phyloP scores from a whole-genome alignment of 2,888 invertebrate genomes.

The Lordiphosa fenestrarum region DNA sequence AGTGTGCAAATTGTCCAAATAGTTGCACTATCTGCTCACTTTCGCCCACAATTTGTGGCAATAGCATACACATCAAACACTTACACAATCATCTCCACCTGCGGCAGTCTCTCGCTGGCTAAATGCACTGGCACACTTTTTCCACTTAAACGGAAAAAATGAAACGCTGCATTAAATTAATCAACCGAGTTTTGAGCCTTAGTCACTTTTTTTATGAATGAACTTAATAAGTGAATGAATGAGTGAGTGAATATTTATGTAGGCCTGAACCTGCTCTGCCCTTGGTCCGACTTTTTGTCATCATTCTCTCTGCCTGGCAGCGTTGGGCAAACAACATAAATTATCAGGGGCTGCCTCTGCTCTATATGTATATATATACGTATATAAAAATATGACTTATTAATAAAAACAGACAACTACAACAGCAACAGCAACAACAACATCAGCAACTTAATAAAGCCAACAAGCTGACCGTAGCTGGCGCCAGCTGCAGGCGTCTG shows the following conservation, averaged over 20 bases:
- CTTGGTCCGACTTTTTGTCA: slow-evolving; percentile 60
- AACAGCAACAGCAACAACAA: slow-evolving; percentile 21
- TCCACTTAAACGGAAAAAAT: slow-evolving; percentile 16
- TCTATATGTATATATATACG: too few relatives aligned
- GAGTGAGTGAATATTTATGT: slow-evolving; percentile 43
- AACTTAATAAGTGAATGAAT: slow-evolving; percentile 37
- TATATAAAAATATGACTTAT: slow-evolving; percentile 73
- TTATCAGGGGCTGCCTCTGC: slow-evolving; percentile 37
- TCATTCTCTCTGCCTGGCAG: slow-evolving; percentile 26
- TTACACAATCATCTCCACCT: slow-evolving; percentile 56
- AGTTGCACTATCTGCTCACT: slow-evolving; percentile 33
- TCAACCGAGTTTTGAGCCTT: slow-evolving; percentile 54
- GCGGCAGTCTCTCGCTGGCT: slow-evolving; percentile 26
- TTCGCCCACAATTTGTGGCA: slow-evolving; percentile 38
- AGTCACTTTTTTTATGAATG: slow-evolving; percentile 63
- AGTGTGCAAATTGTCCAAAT: too few relatives aligned
- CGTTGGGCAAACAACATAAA: slow-evolving; percentile 55
- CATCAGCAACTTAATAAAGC: slow-evolving; percentile 70
- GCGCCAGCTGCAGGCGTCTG: slow-evolving; percentile 41
- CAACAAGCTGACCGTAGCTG: slow-evolving; percentile 45
- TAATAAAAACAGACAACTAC: slow-evolving; percentile 69
- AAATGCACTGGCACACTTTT: slow-evolving; percentile 64
- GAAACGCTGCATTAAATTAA: slow-evolving; percentile 68
- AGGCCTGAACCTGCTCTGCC: slow-evolving; percentile 22
- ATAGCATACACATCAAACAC: slow-evolving; percentile 46